These are phyloP conservation scores for Kuschelorhynchus macadamiae DNA, from an alignment of 2,888 invertebrate genomes.

Conservation along the genomic window DNA sequence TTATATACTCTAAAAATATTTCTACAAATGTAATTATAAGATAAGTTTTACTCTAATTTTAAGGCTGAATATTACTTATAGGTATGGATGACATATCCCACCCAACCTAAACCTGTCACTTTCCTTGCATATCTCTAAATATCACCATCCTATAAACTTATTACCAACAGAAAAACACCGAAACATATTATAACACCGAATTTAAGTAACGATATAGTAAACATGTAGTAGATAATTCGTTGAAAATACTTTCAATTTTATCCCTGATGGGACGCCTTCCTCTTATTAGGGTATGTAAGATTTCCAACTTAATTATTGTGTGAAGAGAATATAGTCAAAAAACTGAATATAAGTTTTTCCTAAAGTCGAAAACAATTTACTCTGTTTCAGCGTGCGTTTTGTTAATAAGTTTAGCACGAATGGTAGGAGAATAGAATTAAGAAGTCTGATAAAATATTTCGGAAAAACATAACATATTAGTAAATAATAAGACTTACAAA, in stretches of 20 bases:
- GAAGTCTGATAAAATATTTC: too few relatives aligned
- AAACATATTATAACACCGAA: conserved; percentile 30
- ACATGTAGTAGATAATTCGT: conserved; percentile 16
- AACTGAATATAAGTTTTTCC: too few relatives aligned
- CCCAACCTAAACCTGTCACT: conserved; percentile 22
- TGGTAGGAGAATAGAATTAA: too few relatives aligned
- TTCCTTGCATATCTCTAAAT: conserved; percentile 40
- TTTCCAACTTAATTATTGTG: too few relatives aligned
- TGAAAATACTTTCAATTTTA: conserved; percentile 33
- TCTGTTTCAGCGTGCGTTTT: too few relatives aligned
- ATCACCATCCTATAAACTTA: conserved; percentile 27
- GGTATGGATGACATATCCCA: conserved; percentile 38
- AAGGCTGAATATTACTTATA: conserved; percentile 37
- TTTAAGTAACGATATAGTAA: conserved; percentile 6
- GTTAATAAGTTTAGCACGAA: too few relatives aligned
- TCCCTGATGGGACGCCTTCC: too few relatives aligned
- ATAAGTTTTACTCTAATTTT: conserved; percentile 35
- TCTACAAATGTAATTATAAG: conserved; percentile 37
- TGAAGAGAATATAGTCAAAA: too few relatives aligned
- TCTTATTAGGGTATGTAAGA: too few relatives aligned
- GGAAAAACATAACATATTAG: too few relatives aligned
- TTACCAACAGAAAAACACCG: neutral
- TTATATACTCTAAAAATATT: conserved; percentile 38
- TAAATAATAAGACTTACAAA: too few relatives aligned
- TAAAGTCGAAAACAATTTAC: too few relatives aligned